Percentiles rank a stretch among this genome's conserved stretches.
Evolutionary conservation across 2,888 invertebrate species (phyloP).

Genomic region (Rapana venosa): DNA sequence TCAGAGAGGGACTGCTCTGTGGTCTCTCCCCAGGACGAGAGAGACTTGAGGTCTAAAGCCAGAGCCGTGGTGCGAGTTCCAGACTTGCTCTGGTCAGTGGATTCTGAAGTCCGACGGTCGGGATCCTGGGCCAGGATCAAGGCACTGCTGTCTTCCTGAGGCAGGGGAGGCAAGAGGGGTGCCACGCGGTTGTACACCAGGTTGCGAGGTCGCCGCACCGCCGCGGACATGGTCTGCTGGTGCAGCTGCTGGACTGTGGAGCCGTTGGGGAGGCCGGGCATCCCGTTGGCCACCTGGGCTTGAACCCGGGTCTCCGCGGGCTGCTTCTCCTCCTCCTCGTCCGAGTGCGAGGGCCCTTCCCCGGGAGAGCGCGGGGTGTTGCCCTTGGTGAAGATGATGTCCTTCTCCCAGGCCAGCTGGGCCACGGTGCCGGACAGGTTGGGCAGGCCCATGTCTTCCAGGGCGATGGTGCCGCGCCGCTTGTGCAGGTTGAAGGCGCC

Average conservation of each 20-base stretch:
- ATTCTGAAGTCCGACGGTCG: too few relatives aligned
- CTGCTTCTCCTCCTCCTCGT: background rate
- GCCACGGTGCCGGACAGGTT: conserved; percentile 67
- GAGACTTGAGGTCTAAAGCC: conserved; percentile 25
- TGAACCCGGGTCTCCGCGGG: background rate
- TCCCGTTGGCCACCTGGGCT: background rate
- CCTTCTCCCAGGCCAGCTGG: conserved; percentile 88
- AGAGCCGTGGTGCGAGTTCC: background rate
- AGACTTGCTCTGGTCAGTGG: background rate
- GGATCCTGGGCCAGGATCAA: background rate
- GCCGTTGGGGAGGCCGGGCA: conserved; percentile 18
- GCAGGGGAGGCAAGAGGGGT: conserved; percentile 28
- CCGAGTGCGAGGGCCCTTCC: background rate
- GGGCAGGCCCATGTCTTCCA: conserved; percentile 29
- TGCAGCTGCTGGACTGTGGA: conserved; percentile 6
- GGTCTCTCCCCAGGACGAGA: conserved; percentile 31
- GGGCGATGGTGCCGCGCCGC: conserved; percentile 29
- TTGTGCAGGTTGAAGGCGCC: conserved; percentile 18
- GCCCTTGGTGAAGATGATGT: conserved; percentile 80
- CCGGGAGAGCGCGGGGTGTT: conserved; percentile 43
- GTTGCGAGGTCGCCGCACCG: background rate
- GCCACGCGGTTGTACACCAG: conserved; percentile 40
- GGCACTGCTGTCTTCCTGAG: conserved; percentile 23
- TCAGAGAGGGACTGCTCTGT: conserved; percentile 14
- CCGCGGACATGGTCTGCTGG: background rate